Conservation (phyloP, 2,888 invertebrate species). For the Megalurothrips usitatus region DNA sequence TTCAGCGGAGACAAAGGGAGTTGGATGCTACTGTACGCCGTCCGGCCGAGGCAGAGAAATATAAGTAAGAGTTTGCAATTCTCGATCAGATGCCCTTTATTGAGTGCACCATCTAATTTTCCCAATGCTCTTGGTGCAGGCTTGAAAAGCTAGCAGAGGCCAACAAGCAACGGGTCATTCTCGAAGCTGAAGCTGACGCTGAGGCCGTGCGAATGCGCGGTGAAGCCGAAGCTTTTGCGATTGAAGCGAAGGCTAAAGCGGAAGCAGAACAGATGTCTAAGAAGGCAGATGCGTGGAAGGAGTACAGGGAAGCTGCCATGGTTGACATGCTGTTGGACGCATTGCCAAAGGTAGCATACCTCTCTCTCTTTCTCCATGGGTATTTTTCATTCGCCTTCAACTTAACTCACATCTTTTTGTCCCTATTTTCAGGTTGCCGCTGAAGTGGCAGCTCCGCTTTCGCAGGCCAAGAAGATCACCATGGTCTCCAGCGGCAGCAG, state of each 20-base stretch:
- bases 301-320: constrained; percentile 93
- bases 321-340: constrained; percentile 95
- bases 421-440: constrained; percentile 72
- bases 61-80: constrained; percentile 44
- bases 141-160: constrained; percentile 94
- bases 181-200: constrained; percentile 94
- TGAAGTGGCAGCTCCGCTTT: constrained; percentile 91
- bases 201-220: constrained; percentile 82
- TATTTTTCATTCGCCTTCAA: background rate
- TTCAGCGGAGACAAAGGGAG: constrained; percentile 83
- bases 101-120: constrained; percentile 3
- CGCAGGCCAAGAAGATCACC: constrained; percentile 90
- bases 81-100: background rate
- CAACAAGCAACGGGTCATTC: constrained; percentile 76
- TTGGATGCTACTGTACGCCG: constrained; percentile 88
- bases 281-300: constrained; percentile 95
- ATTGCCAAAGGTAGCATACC: constrained; percentile 78
- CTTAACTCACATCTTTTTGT: background rate
- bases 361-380: background rate
- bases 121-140: constrained; percentile 43
- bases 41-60: constrained; percentile 95
- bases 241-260: constrained; percentile 89
- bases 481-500: constrained; percentile 93
- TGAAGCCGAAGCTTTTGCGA: constrained; percentile 88
- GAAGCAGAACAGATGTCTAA: constrained; percentile 96